Evolutionary conservation across 64 coral and sea anemone genomes (phyloP).

Genomic region (Porites australiensis): DNA sequence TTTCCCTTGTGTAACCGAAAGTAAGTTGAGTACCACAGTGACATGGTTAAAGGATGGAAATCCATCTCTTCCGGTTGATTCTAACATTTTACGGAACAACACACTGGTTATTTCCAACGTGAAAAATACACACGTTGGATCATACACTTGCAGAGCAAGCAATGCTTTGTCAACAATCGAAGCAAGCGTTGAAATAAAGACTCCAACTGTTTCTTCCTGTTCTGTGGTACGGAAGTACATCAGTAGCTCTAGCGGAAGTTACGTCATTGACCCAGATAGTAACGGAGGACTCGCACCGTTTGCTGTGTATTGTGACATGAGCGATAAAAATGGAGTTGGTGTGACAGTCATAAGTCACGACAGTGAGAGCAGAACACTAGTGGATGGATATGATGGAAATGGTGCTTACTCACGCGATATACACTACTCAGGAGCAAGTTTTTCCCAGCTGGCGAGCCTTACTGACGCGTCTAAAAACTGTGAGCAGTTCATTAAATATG

Average conservation of each 20-base stretch:
- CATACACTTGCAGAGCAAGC: not conserved
- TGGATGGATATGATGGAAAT: not conserved
- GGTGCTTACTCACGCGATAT: not conserved
- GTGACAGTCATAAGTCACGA: constrained; percentile 49
- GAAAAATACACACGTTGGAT: not conserved
- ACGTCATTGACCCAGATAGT: constrained; percentile 50
- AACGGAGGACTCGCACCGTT: constrained; percentile 2
- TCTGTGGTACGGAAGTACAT: not conserved
- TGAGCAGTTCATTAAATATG: constrained; percentile 56
- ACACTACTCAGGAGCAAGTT: constrained; percentile 12
- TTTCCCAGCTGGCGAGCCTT: constrained; percentile 27
- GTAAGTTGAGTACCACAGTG: constrained; percentile 23
- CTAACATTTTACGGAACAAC: not conserved
- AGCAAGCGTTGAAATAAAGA: not conserved
- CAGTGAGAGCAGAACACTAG: constrained; percentile 15
- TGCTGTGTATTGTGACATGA: constrained; percentile 52
- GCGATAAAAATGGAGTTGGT: constrained; percentile 37
- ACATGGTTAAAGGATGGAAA: constrained; percentile 53
- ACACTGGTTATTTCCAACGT: not conserved
- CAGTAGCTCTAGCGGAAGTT: constrained; percentile 4
- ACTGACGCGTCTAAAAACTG: constrained; percentile 13
- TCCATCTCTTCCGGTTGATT: not conserved
- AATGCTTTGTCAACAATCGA: not conserved
- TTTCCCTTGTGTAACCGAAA: constrained; percentile 34
- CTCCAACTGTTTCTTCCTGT: not conserved